Evolutionary conservation across 1,140 invertebrate species (phyloP), one percentile per base, ranked within the genome.

Genomic region (Doryteuthis pealeii): DNA sequence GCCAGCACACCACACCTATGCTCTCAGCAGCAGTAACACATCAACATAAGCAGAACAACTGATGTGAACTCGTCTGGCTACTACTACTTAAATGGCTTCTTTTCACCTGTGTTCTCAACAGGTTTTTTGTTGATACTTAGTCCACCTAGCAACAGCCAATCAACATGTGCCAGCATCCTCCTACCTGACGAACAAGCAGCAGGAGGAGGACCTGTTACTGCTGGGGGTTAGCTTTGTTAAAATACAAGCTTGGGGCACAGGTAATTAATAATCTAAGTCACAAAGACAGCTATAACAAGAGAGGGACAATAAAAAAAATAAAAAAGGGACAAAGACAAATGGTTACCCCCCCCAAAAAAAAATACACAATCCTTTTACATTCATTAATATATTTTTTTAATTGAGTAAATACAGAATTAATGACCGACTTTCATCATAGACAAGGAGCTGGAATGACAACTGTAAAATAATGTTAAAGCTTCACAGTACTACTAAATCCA

Each of bases 81-180:
- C 35, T 40, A 62, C 54, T 62, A 62, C 54, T 62, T 68, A 68
- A 68, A 68, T 31, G 66, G 66, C 10, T 10, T 68, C 28, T 31
- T 32, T 68, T 30, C 32, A 32, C 65, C 65, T 14, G 22, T 30
- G 18, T 70, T 35, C 70, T 49, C 33, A 45, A 35, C 68, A 15
- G 22, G 40, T 70, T 40, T 68, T 45, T 40, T 76, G 75, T 79
- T 76, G 73, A 76, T 72, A 75, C 32, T 32, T 31, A 43, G 75
- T 76, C 45, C 10, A 71, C 77, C 73, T 76, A 72, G 77, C 75
- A 74, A 73, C 77, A 79, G 67, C 77, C 77, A 79, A 79, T 79
- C 45, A 58, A 26, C 40, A 10, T n/a, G 62, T 76, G 75, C 62
- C 75, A 76, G 66, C 71, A 72, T 69, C 62, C 66, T 62, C 54